Base-by-base conservation (phyloP, 37 sponge, comb jelly and placozoan species). In the Hexactinellida sp. region DNA sequence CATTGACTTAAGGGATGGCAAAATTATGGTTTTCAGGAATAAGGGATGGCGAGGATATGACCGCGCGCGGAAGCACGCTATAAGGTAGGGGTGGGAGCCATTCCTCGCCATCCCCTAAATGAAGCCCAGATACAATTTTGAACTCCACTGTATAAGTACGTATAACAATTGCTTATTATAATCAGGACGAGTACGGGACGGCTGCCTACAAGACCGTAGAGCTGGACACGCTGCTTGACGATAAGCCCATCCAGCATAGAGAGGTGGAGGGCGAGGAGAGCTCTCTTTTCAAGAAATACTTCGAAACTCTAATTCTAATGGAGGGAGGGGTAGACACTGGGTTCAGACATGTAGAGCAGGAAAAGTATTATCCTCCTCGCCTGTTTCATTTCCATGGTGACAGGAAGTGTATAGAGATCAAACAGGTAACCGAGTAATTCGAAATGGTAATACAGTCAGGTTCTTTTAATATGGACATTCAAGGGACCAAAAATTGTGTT, bases 171-270 rank as follows among this genome's bases (percentile, higher is more conserved):
- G n/a, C n/a, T n/a, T n/a, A n/a, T n/a, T n/a, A n/a, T n/a, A n/a
- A n/a, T 24, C 94, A 98, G 90, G 99, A 98, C 71, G 99, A 98
- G 84, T 98, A 95, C 63, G 99, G 99, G 0, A 95, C 96, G 10
- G 99, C 99, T 39, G 99, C 99, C 21, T 98, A 98, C 96, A 98
- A 98, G 93, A 98, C 99, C 0, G 99, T 98, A 36, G 99, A 98
- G 85, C 85, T 98, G 83, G 99, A 98, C 55, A 95, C 93, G n/a
- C 92, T 95, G 84, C 94, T 95, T 21, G 85, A 85, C 51, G 91
- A 88, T 83, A 90, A 88, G 55, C 91, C 91, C 51, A 41, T 90
- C 36, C 91, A 90, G 52, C 91, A 90, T 36, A 34, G 91, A 39
- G 91, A 90, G 88, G 91, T 90, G 3, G 37, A 82, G 37, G 82